phyloP scores from a whole-genome alignment of 2,888 invertebrate genomes.

The Limnephilus rhombicus region DNA sequence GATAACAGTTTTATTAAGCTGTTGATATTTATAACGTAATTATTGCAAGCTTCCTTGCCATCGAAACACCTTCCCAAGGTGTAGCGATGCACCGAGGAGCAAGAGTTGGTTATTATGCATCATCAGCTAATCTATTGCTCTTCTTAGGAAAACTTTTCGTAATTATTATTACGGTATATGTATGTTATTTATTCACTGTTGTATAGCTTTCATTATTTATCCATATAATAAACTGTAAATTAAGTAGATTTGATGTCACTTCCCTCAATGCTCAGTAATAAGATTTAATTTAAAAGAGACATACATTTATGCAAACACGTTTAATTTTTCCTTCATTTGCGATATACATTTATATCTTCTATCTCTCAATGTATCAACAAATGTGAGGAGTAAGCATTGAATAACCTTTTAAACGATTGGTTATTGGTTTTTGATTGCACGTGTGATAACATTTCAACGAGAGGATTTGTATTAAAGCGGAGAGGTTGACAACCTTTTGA shows the following conservation, averaged over 20 bases:
- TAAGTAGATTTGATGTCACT: background rate
- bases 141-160: background rate
- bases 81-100: background rate
- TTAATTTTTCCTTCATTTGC: background rate
- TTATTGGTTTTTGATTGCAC: background rate
- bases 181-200: background rate
- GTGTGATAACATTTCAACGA: constrained; percentile 6
- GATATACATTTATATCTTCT: background rate
- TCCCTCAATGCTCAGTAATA: background rate
- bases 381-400: background rate
- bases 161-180: background rate
- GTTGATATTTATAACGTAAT: background rate
- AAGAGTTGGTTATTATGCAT: background rate
- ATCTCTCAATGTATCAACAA: background rate
- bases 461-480: background rate
- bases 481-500: no score
- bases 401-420: background rate
- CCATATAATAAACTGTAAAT: background rate
- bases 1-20: background rate
- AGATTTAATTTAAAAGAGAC: background rate
- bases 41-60: background rate
- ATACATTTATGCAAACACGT: background rate
- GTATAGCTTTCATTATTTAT: background rate
- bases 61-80: background rate
- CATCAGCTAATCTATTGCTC: background rate